A percentile compares a stretch with the other conserved stretches of the same genome.
These are phyloP conservation scores for Oryzias celebensis DNA, from an alignment of 2,113 vertebrate species.

Conservation along the genomic window DNA sequence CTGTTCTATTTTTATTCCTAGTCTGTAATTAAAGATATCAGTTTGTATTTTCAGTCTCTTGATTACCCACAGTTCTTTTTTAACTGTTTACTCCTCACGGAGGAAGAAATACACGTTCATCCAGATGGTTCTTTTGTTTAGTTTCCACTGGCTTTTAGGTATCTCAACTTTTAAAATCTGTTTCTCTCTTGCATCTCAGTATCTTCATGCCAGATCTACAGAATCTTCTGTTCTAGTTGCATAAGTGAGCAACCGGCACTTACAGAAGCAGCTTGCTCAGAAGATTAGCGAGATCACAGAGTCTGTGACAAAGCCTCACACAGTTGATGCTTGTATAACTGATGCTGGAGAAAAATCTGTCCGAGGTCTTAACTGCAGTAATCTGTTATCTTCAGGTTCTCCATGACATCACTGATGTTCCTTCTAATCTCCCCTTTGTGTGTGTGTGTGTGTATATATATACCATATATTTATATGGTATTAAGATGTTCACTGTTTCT, in stretches of 20 bases:
- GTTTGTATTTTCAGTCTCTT: too few relatives aligned
- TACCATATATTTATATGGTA: too few relatives aligned
- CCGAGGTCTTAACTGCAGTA: conserved; percentile 27
- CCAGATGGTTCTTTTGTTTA: background rate
- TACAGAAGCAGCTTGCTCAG: conserved; percentile 2
- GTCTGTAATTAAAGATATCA: background rate
- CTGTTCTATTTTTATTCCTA: background rate
- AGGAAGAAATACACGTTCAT: too few relatives aligned
- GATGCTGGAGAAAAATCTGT: conserved; percentile 17
- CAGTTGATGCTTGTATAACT: conserved; percentile 54
- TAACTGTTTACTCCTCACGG: too few relatives aligned
- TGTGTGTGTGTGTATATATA: too few relatives aligned
- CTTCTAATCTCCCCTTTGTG: background rate
- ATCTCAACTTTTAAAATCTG: background rate
- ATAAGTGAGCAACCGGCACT: background rate
- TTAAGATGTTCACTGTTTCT: too few relatives aligned
- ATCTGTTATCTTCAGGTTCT: conserved; percentile 36
- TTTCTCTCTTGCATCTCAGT: background rate
- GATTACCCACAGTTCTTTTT: too few relatives aligned
- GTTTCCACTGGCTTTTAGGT: background rate
- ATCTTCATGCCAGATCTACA: background rate
- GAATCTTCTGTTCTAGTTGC: background rate
- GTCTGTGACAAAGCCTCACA: conserved; percentile 10
- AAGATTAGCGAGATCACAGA: conserved; percentile 9
- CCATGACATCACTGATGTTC: conserved; percentile 29